Base-by-base conservation (phyloP, 2,113 vertebrate genomes). In the Psilopsiagon aurifrons region DNA sequence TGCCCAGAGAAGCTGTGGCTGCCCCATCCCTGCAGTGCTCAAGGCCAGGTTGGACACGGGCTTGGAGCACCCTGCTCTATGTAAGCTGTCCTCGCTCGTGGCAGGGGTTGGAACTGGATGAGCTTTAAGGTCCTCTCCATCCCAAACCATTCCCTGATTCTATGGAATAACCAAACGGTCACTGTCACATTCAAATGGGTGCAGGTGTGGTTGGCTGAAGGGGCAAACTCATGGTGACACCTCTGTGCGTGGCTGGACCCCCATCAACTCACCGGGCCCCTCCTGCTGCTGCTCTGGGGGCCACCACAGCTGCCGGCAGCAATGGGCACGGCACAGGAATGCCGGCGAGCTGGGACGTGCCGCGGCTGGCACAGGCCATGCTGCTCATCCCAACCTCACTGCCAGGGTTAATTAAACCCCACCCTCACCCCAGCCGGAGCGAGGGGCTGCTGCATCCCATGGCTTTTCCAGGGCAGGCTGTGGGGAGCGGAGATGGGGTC, bases 131-230 rank as follows among this genome's bases (percentile, higher is more conserved):
- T 23, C 19, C 33, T 33, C 22, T n/a, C 55, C 13, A 59, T 15
- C 55, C 13, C 33, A 59, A 59, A 59, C 57, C 57, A n/a, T 15
- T 14, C 57, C 9, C 4, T 23, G 33, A 15, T n/a, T 23, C 20
- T 59, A 15, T 59, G 57, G 20, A 29, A 0, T 0, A 13, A 13
- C 63, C 63, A 3, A 31, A 2, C 0, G 0, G 10, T 14, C 0
- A 0, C 71, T 0, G 0, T 43, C 37, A 0, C 27, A 0, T 15
- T 7, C 9, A 4, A 4, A 31, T 9, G 1, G 29, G 31, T 7
- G 35, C 83, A 31, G 75, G 29, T 11, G 43, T n/a, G 3, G 17
- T 0, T 43, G 43, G 81, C 27, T 1, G 55, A 9, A 13, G 25
- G 20, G 16, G 19, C 14, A 5, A 60, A 14, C 7, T 5, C 24